A percentile compares a stretch with the other conserved stretches of the same genome.
phyloP scores from a whole-genome alignment of 2,888 invertebrate genomes.

The Agriopis marginaria region DNA sequence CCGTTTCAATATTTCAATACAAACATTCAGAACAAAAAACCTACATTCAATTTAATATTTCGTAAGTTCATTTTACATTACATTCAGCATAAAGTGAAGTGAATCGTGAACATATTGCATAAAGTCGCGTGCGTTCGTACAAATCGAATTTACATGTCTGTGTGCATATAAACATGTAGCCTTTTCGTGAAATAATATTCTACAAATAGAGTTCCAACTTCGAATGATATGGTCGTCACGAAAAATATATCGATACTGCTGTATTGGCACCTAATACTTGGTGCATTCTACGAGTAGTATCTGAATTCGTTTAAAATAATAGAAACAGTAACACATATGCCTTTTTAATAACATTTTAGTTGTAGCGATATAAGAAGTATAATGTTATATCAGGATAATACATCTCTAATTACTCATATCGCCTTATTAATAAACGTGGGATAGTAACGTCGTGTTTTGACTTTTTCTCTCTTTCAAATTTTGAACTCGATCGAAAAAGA shows the following conservation, averaged over 20 bases:
- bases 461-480: no score
- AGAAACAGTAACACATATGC: no score
- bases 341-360: no score
- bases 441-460: no score
- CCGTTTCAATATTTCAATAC: no score
- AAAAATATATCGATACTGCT: constrained; percentile 4
- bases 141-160: constrained; percentile 61
- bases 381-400: no score
- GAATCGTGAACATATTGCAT: constrained; percentile 38
- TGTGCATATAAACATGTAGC: constrained; percentile 49
- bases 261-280: background rate
- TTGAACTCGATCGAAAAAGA: no score
- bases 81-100: constrained; percentile 20
- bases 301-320: no score
- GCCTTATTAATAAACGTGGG: no score
- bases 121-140: constrained; percentile 45
- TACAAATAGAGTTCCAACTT: constrained; percentile 11
- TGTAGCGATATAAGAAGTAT: no score
- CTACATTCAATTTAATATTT: background rate
- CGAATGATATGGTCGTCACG: background rate
- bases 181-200: constrained; percentile 44
- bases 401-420: no score
- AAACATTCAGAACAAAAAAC: background rate
- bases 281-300: no score
- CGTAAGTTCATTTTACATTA: constrained; percentile 24